Conservation (phyloP, 2,113 vertebrate genomes). For the Mobula birostris region DNA sequence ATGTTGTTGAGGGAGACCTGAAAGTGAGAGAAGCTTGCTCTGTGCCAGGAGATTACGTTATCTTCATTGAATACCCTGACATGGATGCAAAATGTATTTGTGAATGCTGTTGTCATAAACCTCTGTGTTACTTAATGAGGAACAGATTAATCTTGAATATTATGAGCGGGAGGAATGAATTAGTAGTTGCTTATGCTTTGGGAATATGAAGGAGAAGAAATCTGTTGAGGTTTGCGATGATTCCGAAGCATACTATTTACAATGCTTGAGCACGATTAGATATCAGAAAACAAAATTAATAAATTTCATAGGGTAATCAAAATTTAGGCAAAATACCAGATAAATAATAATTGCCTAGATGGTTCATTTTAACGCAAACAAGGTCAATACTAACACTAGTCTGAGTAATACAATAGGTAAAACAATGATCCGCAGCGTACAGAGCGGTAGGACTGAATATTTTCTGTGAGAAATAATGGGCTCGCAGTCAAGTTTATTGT, state of each 20-base stretch:
- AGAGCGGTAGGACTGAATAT: too few species aligned
- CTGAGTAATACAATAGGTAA: background rate
- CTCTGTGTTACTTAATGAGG: background rate
- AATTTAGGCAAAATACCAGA: background rate
- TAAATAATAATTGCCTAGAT: background rate
- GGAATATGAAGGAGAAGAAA: background rate
- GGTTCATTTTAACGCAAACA: background rate
- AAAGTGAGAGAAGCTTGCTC: background rate
- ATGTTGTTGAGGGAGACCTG: background rate
- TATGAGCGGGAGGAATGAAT: background rate
- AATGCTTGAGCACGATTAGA: background rate
- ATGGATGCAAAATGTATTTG: background rate
- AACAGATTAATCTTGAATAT: background rate
- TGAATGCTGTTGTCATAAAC: background rate
- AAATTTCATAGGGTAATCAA: background rate
- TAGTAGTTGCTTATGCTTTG: background rate
- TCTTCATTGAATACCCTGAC: background rate
- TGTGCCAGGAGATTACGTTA: background rate
- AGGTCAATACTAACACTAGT: background rate
- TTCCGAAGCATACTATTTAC: background rate
- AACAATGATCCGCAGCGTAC: background rate
- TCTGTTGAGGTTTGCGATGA: background rate
- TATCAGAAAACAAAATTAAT: background rate
- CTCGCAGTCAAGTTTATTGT: background rate
- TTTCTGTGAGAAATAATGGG: too few species aligned